Evolutionary conservation across 2,888 invertebrate species (phyloP), one percentile per base, ranked within the genome.

Genomic region (Cheilosia scutellata): DNA sequence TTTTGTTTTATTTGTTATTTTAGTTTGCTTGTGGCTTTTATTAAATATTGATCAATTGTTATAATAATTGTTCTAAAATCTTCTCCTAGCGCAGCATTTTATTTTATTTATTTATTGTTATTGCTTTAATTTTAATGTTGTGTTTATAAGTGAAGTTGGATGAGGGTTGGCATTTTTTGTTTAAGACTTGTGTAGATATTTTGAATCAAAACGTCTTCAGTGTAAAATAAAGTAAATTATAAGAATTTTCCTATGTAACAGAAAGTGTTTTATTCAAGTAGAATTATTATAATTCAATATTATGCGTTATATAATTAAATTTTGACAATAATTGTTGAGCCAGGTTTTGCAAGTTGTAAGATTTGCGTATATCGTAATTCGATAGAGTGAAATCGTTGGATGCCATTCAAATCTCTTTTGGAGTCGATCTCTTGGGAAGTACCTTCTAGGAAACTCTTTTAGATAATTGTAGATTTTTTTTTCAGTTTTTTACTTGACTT

Each of bases 41-140:
- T 74, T 77, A 79, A 77, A 84, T 76, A 57, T 66, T 80, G 66
- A 62, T 80, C 68, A 66, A 77, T 82, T 82, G 78, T 82, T 68
- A 72, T 63, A 79, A 72, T 60, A 83, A 80, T 89, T 88, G 75
- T 77, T 68, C 82, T 82, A 82, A 82, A 82, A 58, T 82, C 4
- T 78, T 82, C 27, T 87, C 70, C 82, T 77, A 82, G 72, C 68
- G 76, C 74, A 63, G 82, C 57, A 72, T 70, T 37, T 31, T 42
- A 65, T 47, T 70, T 42, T 70, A 16, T 86, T 53, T 74, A 76
- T 72, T 79, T 37, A 11, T 33, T 33, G 9, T 33, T 33, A 33
- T 33, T 9, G 33, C 9, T 33, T 33, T 33, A 33, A 33, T 37
- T 37, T 37, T 11, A 37, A 37, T 65, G 65, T 63, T 76, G 58